Evolutionary conservation across 2,797 vertebrate species (phyloP).

Genomic region (Macropodus opercularis): DNA sequence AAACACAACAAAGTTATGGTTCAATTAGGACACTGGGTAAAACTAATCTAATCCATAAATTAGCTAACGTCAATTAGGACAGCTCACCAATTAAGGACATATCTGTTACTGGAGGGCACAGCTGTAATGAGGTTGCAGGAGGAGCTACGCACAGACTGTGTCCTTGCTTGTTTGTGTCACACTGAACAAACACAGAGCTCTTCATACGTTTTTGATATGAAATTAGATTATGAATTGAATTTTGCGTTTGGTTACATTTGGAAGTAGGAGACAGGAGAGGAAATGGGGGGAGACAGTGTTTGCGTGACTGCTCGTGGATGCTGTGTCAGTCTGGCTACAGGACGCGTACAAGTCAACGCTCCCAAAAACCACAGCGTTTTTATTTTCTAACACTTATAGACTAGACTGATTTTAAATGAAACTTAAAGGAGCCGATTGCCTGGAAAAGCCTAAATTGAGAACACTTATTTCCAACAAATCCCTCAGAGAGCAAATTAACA

Average conservation of each 20-base stretch:
- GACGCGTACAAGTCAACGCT: constrained; percentile 29
- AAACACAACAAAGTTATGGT: constrained; percentile 76
- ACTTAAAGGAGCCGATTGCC: constrained; percentile 17
- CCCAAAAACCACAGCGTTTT: constrained; percentile 26
- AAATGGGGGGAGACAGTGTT: constrained; percentile 12
- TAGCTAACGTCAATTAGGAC: constrained; percentile 82
- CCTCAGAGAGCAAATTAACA: constrained; percentile 15
- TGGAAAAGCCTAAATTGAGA: constrained; percentile 14
- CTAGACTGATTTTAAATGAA: constrained; percentile 32
- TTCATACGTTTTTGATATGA: constrained; percentile 60
- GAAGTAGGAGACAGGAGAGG: constrained; percentile 33
- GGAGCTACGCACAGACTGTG: constrained; percentile 62
- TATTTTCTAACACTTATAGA: constrained; percentile 42
- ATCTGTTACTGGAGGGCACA: constrained; percentile 76
- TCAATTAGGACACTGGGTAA: constrained; percentile 76
- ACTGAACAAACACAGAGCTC: constrained; percentile 56
- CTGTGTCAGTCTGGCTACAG: constrained; percentile 51
- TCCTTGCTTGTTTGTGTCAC: constrained; percentile 74
- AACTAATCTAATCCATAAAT: constrained; percentile 82
- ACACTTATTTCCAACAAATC: constrained; percentile 19
- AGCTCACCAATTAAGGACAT: constrained; percentile 78
- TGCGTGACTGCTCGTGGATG: constrained; percentile 63
- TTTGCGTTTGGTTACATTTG: constrained; percentile 43
- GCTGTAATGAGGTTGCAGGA: constrained; percentile 68
- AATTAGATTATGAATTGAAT: constrained; percentile 67